A percentile compares a stretch with the other conserved stretches of the same genome.
phyloP scores from a whole-genome alignment of 2,113 vertebrate species.

The Chaenogobius annularis region DNA sequence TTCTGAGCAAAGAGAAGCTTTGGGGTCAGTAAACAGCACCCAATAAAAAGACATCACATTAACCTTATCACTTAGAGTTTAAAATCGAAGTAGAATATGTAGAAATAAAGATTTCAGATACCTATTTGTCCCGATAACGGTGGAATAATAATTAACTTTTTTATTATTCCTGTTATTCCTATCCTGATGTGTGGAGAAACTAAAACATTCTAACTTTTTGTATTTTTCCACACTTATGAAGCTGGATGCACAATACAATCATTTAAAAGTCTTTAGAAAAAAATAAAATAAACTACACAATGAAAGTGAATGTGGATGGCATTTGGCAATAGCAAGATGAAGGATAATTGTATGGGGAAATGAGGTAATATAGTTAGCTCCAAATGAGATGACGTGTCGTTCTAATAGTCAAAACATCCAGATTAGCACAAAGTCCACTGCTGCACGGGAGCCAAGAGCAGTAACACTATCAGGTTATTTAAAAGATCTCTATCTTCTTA shows the following conservation, averaged over 20 bases:
- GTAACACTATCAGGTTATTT: constrained; percentile 2
- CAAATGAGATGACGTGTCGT: background rate
- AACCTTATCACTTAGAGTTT: too few relatives aligned
- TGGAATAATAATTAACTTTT: too few relatives aligned
- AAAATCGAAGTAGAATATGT: too few relatives aligned
- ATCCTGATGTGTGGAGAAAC: background rate
- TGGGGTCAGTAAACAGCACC: too few relatives aligned
- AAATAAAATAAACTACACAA: background rate
- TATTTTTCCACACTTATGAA: background rate
- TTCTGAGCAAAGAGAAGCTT: too few relatives aligned
- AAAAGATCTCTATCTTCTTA: background rate
- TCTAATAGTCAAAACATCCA: background rate
- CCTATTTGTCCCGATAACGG: too few relatives aligned
- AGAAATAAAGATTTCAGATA: too few relatives aligned
- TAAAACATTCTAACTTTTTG: background rate
- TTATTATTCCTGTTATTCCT: too few relatives aligned
- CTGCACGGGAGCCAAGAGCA: background rate
- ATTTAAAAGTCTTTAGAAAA: background rate
- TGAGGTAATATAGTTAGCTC: background rate
- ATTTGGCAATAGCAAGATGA: background rate
- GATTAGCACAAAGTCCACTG: background rate
- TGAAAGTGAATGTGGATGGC: background rate
- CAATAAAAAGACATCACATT: too few relatives aligned
- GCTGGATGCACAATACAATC: too few relatives aligned
- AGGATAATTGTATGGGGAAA: background rate